phyloP scores from a whole-genome alignment of 2,797 vertebrate species.

The Hephaestus fuliginosus region DNA sequence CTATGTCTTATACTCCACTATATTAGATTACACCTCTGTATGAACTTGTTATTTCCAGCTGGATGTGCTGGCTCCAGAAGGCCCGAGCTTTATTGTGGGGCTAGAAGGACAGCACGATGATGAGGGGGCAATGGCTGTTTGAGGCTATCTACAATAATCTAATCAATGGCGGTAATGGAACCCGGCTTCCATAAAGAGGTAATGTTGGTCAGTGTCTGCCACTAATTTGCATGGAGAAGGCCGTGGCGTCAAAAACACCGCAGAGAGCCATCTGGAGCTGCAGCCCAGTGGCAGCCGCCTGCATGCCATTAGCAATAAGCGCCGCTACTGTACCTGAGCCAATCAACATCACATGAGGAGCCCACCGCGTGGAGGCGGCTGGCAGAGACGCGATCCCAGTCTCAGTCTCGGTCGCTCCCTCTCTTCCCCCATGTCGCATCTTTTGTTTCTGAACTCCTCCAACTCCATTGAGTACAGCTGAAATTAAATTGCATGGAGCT shows the following conservation, averaged over 20 bases:
- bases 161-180: constrained; percentile 61
- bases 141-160: constrained; percentile 46
- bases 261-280: constrained; percentile 71
- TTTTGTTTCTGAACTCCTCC: constrained; percentile 17
- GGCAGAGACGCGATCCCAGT: constrained; percentile 16
- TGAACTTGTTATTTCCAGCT: constrained; percentile 39
- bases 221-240: constrained; percentile 60
- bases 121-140: constrained; percentile 46
- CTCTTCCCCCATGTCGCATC: constrained; percentile 17
- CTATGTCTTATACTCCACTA: constrained; percentile 25
- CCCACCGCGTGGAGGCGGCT: constrained; percentile 33
- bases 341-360: constrained; percentile 60
- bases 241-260: constrained; percentile 47
- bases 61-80: constrained; percentile 16
- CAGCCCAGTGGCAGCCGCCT: constrained; percentile 50
- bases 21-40: constrained; percentile 46
- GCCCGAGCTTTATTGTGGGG: constrained; percentile 36
- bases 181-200: constrained; percentile 63
- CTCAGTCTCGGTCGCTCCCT: constrained; percentile 6
- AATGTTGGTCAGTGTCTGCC: constrained; percentile 60
- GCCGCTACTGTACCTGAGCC: constrained; percentile 52
- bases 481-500: no score
- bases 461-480: constrained; percentile 3
- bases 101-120: constrained; percentile 44
- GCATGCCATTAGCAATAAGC: constrained; percentile 55